Base-by-base conservation (phyloP, 1,140 invertebrate species). In the Asbolus verrucosus region DNA sequence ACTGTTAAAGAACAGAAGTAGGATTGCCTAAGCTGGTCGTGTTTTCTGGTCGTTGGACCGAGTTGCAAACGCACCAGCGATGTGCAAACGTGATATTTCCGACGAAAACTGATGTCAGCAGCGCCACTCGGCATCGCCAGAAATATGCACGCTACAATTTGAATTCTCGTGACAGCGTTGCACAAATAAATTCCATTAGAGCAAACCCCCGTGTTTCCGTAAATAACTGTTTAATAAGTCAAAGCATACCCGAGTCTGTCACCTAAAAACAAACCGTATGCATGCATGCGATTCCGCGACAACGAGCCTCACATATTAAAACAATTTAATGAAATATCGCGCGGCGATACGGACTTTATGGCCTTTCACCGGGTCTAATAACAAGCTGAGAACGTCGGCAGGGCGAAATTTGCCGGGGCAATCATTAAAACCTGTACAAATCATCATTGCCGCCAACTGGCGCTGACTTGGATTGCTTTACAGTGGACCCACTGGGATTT, bases 341-440 rank as follows among this genome's bases (percentile, higher is more conserved):
- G 5, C 33, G 11, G 27, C 46, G 27, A 43, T 43, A 43, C 3
- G 39, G 39, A 43, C 39, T 18, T 36, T 36, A 36, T 11, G 33
- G 33, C 33, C 5, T 36, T 36, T 36, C 11, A 2, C 33, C 33
- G 11, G 11, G 33, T 36, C 33, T 36, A 36, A 36, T 36, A 36
- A 36, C 39, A 16, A 43, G 39, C 9, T 43, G 15, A 27, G 31
- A 50, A 50, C 30, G 31, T 65, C 36, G 18, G 14, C 63, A 27
- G 60, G 61, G 9, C 41, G 66, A 43, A 61, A 43, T 54, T 68
- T 59, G 19, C 59, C 70, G 11, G 43, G 36, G 59, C 71, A 67
- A 77, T 76, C 77, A 77, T 78, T 78, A 77, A 78, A 78, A 76
- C 69, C 69, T 67, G 71, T 71, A 75, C 77, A 78, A 78, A 78